Percentiles rank a stretch among this genome's conserved stretches.
Conservation (phyloP, 2,797 vertebrate species). For the Gastrophryne carolinensis region DNA sequence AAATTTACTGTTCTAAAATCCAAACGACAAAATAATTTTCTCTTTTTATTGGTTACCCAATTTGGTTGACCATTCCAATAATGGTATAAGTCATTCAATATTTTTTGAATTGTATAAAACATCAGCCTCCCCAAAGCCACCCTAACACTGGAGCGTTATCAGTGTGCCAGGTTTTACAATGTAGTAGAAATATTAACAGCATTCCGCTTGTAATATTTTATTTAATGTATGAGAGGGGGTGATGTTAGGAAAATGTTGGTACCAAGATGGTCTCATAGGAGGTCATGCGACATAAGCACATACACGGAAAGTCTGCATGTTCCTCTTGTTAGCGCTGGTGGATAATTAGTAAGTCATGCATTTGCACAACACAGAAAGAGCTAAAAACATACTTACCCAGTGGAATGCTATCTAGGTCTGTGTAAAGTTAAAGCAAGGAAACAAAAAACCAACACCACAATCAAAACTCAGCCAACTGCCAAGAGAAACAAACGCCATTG, state of each 20-base stretch:
- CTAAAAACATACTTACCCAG: constrained; percentile 87
- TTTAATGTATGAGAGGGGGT: not conserved
- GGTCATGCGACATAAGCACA: constrained; percentile 70
- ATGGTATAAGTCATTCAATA: too few species aligned
- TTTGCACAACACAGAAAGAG: constrained; percentile 72
- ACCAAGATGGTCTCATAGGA: constrained; percentile 57
- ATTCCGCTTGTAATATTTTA: constrained; percentile 41
- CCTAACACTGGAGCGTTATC: constrained; percentile 17
- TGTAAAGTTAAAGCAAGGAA: constrained; percentile 86
- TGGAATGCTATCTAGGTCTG: constrained; percentile 96
- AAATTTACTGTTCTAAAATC: too few species aligned
- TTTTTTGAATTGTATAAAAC: too few species aligned
- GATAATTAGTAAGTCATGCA: constrained; percentile 78
- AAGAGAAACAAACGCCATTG: constrained; percentile 61
- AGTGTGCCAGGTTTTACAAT: constrained; percentile 8
- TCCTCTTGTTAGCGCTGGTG: constrained; percentile 72
- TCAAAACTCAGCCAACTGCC: constrained; percentile 80
- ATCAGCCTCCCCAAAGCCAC: too few species aligned
- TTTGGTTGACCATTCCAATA: too few species aligned
- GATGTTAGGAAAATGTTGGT: constrained; percentile 53
- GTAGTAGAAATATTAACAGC: constrained; percentile 46
- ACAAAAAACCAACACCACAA: constrained; percentile 90
- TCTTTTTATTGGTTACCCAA: too few species aligned
- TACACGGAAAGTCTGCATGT: constrained; percentile 59
- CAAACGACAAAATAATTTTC: too few species aligned